Conservation (phyloP, 2,113 vertebrate genomes). For the Alethe diademata region DNA sequence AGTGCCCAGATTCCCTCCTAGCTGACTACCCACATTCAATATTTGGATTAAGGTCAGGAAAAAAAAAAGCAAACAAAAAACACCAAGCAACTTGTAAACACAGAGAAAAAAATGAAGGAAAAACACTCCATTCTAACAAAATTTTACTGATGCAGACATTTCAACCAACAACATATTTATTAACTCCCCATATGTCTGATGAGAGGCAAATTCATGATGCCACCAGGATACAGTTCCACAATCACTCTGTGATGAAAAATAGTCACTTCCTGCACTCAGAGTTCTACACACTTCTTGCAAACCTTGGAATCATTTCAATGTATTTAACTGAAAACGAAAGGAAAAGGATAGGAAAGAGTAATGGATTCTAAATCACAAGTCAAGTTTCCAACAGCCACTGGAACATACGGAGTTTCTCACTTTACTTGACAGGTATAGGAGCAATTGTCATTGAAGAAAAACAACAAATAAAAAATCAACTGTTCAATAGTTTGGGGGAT, state of each 20-base stretch:
- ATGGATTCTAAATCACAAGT: not conserved
- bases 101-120: not conserved
- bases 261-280: not conserved
- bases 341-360: not conserved
- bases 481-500: not conserved
- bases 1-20: not conserved
- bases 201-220: not conserved
- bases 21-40: not conserved
- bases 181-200: not conserved
- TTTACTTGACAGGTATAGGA: not conserved
- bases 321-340: not conserved
- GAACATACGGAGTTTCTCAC: not conserved
- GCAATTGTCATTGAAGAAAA: not conserved
- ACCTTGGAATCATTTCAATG: not conserved
- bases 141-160: not conserved
- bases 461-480: not conserved
- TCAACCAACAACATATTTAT: not conserved
- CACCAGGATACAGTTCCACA: not conserved
- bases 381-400: not conserved
- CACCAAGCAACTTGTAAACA: not conserved
- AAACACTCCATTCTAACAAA: not conserved
- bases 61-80: not conserved
- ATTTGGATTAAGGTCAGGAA: not conserved
- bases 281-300: not conserved
- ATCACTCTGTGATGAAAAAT: not conserved